A percentile compares a stretch with the other conserved stretches of the same genome.
These are phyloP conservation scores for Dermatemys mawii DNA, from an alignment of 2,113 vertebrate genomes.

Conservation along the genomic window DNA sequence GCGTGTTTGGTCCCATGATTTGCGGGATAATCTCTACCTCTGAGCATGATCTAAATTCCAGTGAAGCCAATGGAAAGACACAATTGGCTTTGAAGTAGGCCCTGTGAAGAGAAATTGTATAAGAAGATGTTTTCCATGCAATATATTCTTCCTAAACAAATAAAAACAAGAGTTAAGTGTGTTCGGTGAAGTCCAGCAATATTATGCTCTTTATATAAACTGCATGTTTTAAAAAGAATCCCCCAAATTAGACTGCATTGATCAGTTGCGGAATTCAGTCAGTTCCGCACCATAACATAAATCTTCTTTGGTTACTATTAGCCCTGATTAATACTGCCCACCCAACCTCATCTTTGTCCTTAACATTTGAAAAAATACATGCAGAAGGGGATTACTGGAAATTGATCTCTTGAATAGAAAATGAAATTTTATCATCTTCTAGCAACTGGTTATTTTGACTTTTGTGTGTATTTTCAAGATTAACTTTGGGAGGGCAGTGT, in stretches of 20 bases:
- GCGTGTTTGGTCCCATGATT: background rate
- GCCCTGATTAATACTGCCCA: background rate
- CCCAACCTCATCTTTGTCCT: background rate
- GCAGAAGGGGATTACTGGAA: background rate
- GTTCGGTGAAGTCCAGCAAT: background rate
- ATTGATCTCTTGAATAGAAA: rapidly evolving
- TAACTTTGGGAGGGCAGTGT: background rate
- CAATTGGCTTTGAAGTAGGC: background rate
- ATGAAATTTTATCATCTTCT: background rate
- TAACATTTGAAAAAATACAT: background rate
- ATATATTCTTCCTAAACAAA: background rate
- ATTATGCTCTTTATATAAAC: background rate
- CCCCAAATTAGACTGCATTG: background rate
- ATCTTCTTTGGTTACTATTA: background rate
- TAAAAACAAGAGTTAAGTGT: background rate
- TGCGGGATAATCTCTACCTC: background rate
- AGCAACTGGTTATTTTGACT: background rate
- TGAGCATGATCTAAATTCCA: background rate
- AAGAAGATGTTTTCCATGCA: background rate
- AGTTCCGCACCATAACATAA: background rate
- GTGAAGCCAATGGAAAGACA: too few species aligned
- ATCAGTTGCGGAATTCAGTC: background rate
- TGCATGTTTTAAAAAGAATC: background rate
- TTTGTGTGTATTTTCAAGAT: background rate
- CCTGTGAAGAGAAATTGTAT: background rate